Conservation (phyloP, 2,797 vertebrate species). For the Etheostoma perlongum region DNA sequence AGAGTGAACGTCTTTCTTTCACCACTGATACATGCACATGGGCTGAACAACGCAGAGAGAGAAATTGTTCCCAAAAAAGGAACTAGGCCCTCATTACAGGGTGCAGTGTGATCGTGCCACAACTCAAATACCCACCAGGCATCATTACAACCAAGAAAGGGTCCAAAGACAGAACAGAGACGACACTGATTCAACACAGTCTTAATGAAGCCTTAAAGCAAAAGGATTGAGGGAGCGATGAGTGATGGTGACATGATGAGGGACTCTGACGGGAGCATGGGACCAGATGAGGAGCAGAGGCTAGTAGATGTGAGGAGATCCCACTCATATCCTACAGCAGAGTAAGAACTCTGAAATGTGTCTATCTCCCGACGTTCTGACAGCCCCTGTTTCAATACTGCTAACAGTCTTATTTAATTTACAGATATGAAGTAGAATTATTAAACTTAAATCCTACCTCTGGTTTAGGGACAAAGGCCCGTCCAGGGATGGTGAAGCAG, state of each 20-base stretch:
- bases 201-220: slow-evolving; percentile 79
- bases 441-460: slow-evolving; percentile 82
- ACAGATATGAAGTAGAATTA: neutral
- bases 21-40: slow-evolving; percentile 34
- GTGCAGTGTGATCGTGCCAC: slow-evolving; percentile 65
- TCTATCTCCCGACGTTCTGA: slow-evolving; percentile 25
- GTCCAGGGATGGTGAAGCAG: slow-evolving; percentile 92
- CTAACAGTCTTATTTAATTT: neutral
- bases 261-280: slow-evolving; percentile 47
- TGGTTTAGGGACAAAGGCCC: slow-evolving; percentile 94
- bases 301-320: slow-evolving; percentile 36
- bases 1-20: slow-evolving; percentile 47
- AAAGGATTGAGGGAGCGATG: slow-evolving; percentile 45
- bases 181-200: slow-evolving; percentile 76
- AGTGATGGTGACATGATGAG: slow-evolving; percentile 60
- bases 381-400: slow-evolving; percentile 8
- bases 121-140: slow-evolving; percentile 80
- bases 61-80: slow-evolving; percentile 66
- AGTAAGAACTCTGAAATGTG: slow-evolving; percentile 18
- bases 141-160: slow-evolving; percentile 78
- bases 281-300: slow-evolving; percentile 51
- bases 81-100: slow-evolving; percentile 73
- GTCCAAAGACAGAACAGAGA: slow-evolving; percentile 75
- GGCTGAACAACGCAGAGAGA: slow-evolving; percentile 44
- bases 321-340: slow-evolving; percentile 9